A percentile compares a stretch with the other conserved stretches of the same genome.
phyloP scores from a whole-genome alignment of 2,797 vertebrate species.

The Anas capensis region DNA sequence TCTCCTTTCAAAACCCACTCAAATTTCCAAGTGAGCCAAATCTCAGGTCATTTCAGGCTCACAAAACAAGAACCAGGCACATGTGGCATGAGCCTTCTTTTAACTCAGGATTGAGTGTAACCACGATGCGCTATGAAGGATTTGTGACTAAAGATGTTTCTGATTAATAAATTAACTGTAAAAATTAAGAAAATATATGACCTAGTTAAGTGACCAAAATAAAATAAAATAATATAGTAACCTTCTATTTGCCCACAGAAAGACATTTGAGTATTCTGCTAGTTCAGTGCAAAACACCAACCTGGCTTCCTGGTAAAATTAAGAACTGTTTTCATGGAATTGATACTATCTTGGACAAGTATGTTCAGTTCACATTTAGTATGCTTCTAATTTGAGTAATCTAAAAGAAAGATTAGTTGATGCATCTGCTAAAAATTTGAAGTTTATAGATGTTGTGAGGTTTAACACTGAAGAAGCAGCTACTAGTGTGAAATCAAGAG shows the following conservation, averaged over 20 bases:
- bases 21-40: not conserved
- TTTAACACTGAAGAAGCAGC: not conserved
- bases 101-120: not conserved
- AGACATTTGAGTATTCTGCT: not conserved
- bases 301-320: not conserved
- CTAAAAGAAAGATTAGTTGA: not conserved
- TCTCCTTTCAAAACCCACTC: slow-evolving; percentile 43
- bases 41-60: slow-evolving; percentile 39
- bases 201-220: not conserved
- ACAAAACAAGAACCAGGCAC: not conserved
- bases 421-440: not conserved
- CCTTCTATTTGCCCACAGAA: not conserved
- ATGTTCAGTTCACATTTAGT: not conserved
- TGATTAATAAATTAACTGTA: not conserved
- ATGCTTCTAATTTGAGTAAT: not conserved
- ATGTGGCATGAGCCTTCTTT: not conserved
- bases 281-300: not conserved
- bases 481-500: not conserved
- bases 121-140: not conserved
- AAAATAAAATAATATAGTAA: not conserved
- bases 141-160: not conserved
- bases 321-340: not conserved
- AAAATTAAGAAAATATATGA: not conserved
- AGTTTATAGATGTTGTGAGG: not conserved
- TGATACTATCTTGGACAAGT: rapidly evolving